Evolutionary conservation across 2,797 vertebrate species (phyloP).

Genomic region (Anableps anableps): DNA sequence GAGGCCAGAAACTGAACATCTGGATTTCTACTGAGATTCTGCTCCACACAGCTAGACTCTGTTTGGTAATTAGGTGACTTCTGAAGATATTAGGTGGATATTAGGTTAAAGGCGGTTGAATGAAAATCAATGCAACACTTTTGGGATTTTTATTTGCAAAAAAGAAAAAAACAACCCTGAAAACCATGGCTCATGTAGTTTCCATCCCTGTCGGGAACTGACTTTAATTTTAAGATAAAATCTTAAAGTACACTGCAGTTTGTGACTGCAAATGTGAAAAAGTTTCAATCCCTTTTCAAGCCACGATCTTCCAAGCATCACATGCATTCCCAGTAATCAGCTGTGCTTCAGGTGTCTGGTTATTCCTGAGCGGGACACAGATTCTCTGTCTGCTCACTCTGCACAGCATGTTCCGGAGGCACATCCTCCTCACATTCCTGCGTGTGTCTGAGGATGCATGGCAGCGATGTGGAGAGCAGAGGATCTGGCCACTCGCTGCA

Average conservation of each 20-base stretch:
- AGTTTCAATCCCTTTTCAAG: not conserved
- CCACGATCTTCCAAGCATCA: not conserved
- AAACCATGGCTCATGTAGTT: not conserved
- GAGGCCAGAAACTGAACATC: no score
- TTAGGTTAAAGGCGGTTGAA: not conserved
- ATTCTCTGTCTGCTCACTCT: constrained; percentile 14
- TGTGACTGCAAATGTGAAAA: not conserved
- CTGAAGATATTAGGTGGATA: not conserved
- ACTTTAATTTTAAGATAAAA: not conserved
- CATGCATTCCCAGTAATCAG: not conserved
- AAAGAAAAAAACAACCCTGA: not conserved
- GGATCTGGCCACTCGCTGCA: constrained; percentile 42
- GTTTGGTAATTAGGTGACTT: not conserved
- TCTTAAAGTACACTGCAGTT: not conserved
- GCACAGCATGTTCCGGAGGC: constrained; percentile 20
- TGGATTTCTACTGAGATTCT: no score
- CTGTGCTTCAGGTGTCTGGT: not conserved
- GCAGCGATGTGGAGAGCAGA: constrained; percentile 43
- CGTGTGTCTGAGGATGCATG: constrained; percentile 18
- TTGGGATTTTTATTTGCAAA: not conserved
- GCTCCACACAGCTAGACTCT: no score
- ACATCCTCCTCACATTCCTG: constrained; percentile 74
- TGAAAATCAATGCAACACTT: not conserved
- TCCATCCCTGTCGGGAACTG: not conserved
- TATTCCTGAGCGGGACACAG: constrained; percentile 16